Evolutionary conservation across 1,140 invertebrate species (phyloP), one percentile per base, ranked within the genome.

Genomic region (Scaptomyza pallida): DNA sequence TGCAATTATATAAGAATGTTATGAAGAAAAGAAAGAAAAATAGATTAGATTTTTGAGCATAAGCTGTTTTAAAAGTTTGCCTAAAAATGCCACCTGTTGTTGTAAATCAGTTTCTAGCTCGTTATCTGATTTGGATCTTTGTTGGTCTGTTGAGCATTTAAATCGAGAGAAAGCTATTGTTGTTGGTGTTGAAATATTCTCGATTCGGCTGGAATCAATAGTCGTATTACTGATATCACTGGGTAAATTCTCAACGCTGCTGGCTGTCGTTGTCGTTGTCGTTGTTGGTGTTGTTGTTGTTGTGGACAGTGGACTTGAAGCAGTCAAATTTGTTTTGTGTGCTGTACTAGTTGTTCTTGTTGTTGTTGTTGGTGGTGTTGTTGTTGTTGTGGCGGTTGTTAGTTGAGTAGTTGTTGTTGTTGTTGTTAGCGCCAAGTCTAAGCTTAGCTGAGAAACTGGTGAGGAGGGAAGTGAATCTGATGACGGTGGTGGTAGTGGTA

Each of bases 31-130:
- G 43, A 54, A 1, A 76, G 51, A 67, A 15, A 75, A 13, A 64
- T n/a, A 5, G 40, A 70, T 77, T 80, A 80, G 59, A 9, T 9
- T 9, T 30, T 65, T 23, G 33, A 5, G 33, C n/a, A 30, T 30
- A n/a, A 51, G 17, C 30, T 30, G n/a, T n/a, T 13, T 33, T 5
- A 8, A 35, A 33, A 50, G 19, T 67, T 62, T 47, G 48, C 72
- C 70, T 55, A 61, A 63, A n/a, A 59, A 55, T 67, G 61, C 78
- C 73, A 77, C 78, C 73, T 81, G 57, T 17, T 61, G 57, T 26
- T 52, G 41, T 54, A 76, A 35, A 35, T 72, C 60, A 55, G 59
- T 33, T 41, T 56, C 43, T 44, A 60, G 33, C 23, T 56, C 43
- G 30, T 67, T 40, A 56, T 55, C 35, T 16, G 59, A 35, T 26